Evolutionary conservation across 2,797 vertebrate species (phyloP).

Genomic region (Micromesistius poutassou): DNA sequence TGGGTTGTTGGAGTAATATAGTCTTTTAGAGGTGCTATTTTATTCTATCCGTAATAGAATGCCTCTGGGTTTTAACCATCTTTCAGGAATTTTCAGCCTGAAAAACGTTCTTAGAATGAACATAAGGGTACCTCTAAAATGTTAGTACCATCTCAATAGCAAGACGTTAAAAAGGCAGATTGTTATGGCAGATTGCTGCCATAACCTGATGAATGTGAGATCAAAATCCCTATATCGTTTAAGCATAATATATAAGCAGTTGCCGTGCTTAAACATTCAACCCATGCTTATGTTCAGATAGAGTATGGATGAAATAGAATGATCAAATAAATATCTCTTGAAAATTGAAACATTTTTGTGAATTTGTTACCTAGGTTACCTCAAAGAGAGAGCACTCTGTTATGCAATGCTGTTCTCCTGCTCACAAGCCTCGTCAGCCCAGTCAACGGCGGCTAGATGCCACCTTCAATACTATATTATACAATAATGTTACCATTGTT

Average conservation of each 20-base stretch:
- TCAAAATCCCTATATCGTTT: too few species aligned
- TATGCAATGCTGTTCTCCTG: background rate
- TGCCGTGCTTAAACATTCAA: background rate
- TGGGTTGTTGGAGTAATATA: background rate
- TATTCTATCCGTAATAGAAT: background rate
- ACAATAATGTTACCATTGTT: background rate
- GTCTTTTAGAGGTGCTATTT: conserved; percentile 2
- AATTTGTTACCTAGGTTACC: background rate
- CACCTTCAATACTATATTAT: background rate
- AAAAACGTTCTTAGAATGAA: background rate
- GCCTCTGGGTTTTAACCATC: background rate
- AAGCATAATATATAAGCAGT: background rate
- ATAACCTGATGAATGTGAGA: background rate
- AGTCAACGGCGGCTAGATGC: background rate
- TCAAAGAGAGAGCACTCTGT: background rate
- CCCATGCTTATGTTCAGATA: too few species aligned
- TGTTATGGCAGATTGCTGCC: background rate
- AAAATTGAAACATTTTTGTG: background rate
- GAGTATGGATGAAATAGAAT: background rate
- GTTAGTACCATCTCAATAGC: background rate
- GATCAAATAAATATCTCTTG: background rate
- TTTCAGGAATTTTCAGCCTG: background rate
- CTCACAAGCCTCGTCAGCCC: background rate
- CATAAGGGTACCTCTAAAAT: background rate
- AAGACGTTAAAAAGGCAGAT: background rate